Conservation (phyloP, 1,140 invertebrate genomes). For the Gryon sp. region DNA sequence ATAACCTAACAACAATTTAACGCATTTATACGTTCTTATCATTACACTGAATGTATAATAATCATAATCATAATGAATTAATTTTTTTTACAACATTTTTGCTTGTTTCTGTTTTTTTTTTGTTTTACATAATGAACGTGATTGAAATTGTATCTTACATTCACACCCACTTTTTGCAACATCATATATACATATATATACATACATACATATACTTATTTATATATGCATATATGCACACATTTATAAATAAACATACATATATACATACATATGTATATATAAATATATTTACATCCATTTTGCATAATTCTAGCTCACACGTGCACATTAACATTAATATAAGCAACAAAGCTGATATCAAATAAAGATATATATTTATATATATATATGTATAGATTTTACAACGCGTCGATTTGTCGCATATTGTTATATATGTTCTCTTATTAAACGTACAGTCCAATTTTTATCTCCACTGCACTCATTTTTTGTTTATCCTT, state of each 20-base stretch:
- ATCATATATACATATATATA: no score
- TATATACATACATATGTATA: conserved; percentile 56
- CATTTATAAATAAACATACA: conserved; percentile 31
- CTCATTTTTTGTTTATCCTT: no score
- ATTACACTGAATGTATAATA: conserved; percentile 51
- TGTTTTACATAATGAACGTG: not conserved
- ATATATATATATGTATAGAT: no score
- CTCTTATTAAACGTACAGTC: no score
- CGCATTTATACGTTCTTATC: conserved; percentile 70
- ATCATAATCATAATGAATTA: conserved; percentile 30
- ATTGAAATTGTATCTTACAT: no score
- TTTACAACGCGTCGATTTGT: conserved; percentile 19
- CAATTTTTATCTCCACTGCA: no score
- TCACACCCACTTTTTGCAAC: no score
- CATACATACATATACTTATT: no score
- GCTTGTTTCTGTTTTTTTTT: conserved; percentile 16
- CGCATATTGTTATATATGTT: conserved; percentile 7
- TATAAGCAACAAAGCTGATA: conserved; percentile 47
- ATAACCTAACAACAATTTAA: conserved; percentile 78
- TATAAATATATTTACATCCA: conserved; percentile 50
- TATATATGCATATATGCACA: not conserved
- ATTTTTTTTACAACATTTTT: conserved; percentile 55
- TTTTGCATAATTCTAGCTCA: conserved; percentile 20
- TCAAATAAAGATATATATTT: no score
- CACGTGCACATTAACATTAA: conserved; percentile 35